Base-by-base conservation (phyloP, 2,797 vertebrate genomes). In the Syngnathus rostellatus region DNA sequence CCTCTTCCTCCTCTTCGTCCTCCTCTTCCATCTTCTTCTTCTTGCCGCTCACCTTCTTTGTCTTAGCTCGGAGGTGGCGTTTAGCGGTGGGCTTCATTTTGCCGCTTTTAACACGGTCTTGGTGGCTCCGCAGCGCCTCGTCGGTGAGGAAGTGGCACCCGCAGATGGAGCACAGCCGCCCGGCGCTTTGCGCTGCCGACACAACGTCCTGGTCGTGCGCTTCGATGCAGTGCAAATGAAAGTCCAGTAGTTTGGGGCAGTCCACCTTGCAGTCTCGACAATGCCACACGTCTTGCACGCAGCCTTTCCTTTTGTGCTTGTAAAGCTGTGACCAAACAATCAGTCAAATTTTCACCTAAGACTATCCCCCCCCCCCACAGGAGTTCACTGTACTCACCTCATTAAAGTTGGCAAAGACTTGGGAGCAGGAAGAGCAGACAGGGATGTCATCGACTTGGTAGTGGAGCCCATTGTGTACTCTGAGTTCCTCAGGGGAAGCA, bases 401-500 rank as follows among this genome's bases (percentile, higher is more conserved):
- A 23, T 86, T 84, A 65, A 89, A 91, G 41, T 86, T 91, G 25
- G 75, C 78, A 66, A 92, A 92, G 65, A 75, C 81, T 68, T 83
- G 83, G 68, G 74, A 69, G 66, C 91, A 92, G 75, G 86, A 82
- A 0, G 74, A 92, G 71, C 73, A 67, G 70, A 92, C 91, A 48
- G 90, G 87, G 72, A 90, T 91, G 75, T 92, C 90, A 55, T 89
- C 85, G 48, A 74, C 87, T 46, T 77, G 80, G 16, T 94, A 93
- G 85, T 78, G 3, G 79, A 37, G 6, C 14, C 23, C 80, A 81
- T 92, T 92, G 73, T 94, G 93, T 71, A 87, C 69, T 17, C 84
- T 91, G 41, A 93, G 90, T 72, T 88, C 87, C 38, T 89, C 88
- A 10, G 93, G 92, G n/a, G 85, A 89, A 2, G 82, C 77, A 74